A percentile compares a stretch with the other conserved stretches of the same genome.
Conservation (phyloP, 1,140 invertebrate species). For the Drosophila serrata region DNA sequence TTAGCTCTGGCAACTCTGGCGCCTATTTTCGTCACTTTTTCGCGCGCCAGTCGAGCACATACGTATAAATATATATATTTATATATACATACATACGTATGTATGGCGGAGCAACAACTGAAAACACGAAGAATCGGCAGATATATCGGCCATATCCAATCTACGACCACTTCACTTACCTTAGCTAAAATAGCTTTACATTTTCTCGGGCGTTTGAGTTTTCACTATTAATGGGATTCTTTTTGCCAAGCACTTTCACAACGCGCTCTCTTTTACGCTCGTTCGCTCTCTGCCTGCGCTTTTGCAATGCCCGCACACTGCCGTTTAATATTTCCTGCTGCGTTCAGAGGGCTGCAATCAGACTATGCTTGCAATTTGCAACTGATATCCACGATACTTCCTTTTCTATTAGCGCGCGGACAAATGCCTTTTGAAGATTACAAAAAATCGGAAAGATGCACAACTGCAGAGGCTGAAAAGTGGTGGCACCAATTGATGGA, state of each 20-base stretch:
- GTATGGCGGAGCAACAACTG: conserved; percentile 26
- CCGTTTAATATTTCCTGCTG: background rate
- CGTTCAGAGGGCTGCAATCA: background rate
- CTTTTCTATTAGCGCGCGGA: background rate
- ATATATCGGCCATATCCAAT: conserved; percentile 13
- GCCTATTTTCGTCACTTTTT: conserved; percentile 81
- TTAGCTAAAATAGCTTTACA: conserved; percentile 37
- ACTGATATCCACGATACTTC: background rate
- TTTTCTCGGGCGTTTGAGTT: conserved; percentile 35
- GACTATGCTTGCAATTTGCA: background rate
- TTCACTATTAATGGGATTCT: conserved; percentile 12
- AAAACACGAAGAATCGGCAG: background rate
- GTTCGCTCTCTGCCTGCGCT: conserved; percentile 3
- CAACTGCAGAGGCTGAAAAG: conserved; percentile 36
- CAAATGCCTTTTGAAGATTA: background rate
- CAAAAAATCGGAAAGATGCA: conserved; percentile 28
- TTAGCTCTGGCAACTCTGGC: conserved; percentile 69
- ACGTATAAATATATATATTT: conserved; percentile 22
- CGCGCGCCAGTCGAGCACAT: conserved; percentile 64
- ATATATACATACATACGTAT: conserved; percentile 27
- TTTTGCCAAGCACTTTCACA: conserved; percentile 45
- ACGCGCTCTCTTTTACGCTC: conserved; percentile 12
- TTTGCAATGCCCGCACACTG: conserved; percentile 7
- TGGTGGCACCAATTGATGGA: conserved; percentile 31
- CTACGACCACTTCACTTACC: conserved; percentile 16